These are phyloP conservation scores for Noctua fimbriata DNA, from an alignment of 2,888 invertebrate species.

Conservation along the genomic window DNA sequence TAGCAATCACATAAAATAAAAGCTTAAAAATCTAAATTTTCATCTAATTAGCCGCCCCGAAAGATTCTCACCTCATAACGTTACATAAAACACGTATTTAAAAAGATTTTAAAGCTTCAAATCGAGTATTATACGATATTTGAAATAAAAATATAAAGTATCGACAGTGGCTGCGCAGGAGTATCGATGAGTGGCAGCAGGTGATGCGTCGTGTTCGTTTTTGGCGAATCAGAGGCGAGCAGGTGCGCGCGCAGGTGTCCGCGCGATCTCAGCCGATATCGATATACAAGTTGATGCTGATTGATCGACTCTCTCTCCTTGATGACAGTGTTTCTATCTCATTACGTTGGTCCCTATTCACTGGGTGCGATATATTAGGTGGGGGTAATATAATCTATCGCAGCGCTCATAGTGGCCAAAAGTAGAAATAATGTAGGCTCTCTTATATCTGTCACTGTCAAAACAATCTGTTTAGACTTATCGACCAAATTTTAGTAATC, in stretches of 20 bases:
- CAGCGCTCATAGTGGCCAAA: neutral
- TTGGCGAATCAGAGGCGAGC: slow-evolving; percentile 88
- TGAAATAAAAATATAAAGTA: slow-evolving; percentile 45
- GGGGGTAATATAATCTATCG: neutral
- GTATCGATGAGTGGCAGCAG: slow-evolving; percentile 82
- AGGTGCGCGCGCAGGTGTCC: slow-evolving; percentile 85
- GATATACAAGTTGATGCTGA: slow-evolving; percentile 78
- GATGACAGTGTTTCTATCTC: neutral
- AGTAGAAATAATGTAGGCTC: neutral
- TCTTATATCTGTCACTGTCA: too few relatives aligned
- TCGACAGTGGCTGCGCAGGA: slow-evolving; percentile 48
- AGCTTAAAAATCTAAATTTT: neutral
- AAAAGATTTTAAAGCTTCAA: slow-evolving; percentile 3
- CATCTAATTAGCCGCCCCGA: neutral
- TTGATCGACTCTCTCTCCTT: slow-evolving; percentile 49
- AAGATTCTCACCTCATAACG: neutral
- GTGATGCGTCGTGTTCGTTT: slow-evolving; percentile 84
- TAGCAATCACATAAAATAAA: neutral
- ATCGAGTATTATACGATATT: slow-evolving; percentile 18
- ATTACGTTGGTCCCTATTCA: neutral
- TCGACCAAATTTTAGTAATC: too few relatives aligned
- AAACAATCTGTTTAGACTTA: too few relatives aligned
- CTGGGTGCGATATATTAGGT: too few relatives aligned
- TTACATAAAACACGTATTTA: neutral
- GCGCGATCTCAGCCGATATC: slow-evolving; percentile 85